Base-by-base conservation (phyloP, 2,888 invertebrate species). In the Cynaeus angustus region DNA sequence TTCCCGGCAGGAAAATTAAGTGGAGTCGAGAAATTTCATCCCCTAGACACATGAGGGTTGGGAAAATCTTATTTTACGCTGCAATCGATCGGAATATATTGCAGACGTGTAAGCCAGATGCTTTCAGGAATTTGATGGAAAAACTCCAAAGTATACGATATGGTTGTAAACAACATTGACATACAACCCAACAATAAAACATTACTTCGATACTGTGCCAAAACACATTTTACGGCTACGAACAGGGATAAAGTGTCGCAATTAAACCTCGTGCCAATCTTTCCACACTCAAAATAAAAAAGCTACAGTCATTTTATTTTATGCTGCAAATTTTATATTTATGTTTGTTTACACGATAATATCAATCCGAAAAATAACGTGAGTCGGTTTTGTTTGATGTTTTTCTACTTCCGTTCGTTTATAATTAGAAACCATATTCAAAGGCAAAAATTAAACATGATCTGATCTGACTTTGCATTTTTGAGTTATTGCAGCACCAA, bases 1-100 rank as follows among this genome's bases (percentile, higher is more conserved):
- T 83, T 84, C 83, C 83, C 83, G 81, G 77, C 83, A 80, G 83
- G 82, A 83, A 83, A 84, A 84, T 84, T 84, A 84, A 84, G 83
- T 83, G 83, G 78, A 83, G 82, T 80, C 80, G 81, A 78, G 79
- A 82, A 83, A 82, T 82, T 82, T 79, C 77, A 77, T 78, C 75
- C 78, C 77, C 80, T 73, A 77, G 77, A 78, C 79, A 77, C 79
- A 77, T 74, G 79, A 73, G 78, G 80, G 79, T 75, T 66, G 79
- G 71, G 78, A 76, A 79, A 82, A 82, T 82, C 82, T 82, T 82
- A 81, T 82, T 82, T 81, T 79, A 78, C 78, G 78, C 76, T 76
- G 77, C 78, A 79, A 81, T 81, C 80, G 81, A 81, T 81, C 76
- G 78, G 78, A 75, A 79, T 79, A 79, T 79, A 80, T 78, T 75